A percentile compares a stretch with the other conserved stretches of the same genome.
Conservation (phyloP, 1,140 invertebrate species). For the Stegodyphus mimosarum region DNA sequence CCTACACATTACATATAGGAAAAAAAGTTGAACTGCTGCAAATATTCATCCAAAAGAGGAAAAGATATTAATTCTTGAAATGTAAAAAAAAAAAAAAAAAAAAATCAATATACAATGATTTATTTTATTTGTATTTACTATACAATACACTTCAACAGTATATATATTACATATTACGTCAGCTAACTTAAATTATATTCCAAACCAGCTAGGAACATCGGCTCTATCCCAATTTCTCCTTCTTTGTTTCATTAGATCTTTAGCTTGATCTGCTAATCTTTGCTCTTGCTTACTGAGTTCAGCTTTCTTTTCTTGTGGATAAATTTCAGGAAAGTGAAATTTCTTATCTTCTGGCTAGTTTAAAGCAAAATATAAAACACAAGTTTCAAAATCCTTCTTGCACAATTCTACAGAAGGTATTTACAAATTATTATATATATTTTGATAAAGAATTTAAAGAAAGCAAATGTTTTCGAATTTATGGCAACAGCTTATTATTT, state of each 20-base stretch:
- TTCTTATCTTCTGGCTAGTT: conserved; percentile 64
- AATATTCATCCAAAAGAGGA: no score
- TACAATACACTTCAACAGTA: not conserved
- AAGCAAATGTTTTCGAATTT: no score
- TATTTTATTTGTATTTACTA: not conserved
- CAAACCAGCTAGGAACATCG: conserved; percentile 58
- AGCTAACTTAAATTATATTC: conserved; percentile 1
- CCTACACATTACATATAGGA: no score
- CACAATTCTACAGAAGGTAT: not conserved
- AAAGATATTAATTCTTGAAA: no score
- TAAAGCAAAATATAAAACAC: conserved; percentile 3
- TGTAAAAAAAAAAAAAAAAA: no score
- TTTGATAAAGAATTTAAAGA: no score
- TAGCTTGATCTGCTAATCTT: conserved; percentile 32
- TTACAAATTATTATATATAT: no score
- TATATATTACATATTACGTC: not conserved
- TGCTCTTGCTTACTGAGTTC: conserved; percentile 62
- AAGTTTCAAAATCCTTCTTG: not conserved
- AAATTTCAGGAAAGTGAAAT: conserved; percentile 68
- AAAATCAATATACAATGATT: no score
- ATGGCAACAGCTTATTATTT: no score
- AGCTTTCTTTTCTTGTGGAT: conserved; percentile 65
- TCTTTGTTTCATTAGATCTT: conserved; percentile 43
- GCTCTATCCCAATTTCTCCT: conserved; percentile 20
- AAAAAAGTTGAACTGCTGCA: no score